A percentile compares a stretch with the other conserved stretches of the same genome.
Conservation (phyloP, 1,140 invertebrate species). For the Meloidogyne hapla region DNA sequence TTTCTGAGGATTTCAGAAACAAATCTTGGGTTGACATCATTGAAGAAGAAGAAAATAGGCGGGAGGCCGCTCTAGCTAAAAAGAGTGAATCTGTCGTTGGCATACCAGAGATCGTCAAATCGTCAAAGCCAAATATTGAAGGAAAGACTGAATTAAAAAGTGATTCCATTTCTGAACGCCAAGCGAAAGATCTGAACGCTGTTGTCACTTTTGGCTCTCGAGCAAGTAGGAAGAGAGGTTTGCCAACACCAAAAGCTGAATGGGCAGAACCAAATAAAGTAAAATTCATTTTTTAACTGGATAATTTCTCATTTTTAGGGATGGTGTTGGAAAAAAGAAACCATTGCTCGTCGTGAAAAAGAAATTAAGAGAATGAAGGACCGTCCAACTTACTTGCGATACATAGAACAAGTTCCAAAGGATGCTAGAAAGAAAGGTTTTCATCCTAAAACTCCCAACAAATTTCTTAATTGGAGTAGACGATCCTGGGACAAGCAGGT, state of each 20-base stretch:
- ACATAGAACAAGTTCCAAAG: constrained; percentile 11
- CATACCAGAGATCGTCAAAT: not conserved
- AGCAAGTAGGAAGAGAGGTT: not conserved
- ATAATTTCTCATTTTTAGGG: constrained; percentile 12
- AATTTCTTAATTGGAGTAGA: constrained; percentile 15
- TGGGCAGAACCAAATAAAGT: constrained; percentile 19
- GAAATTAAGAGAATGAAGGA: constrained; percentile 22
- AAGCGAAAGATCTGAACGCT: not conserved
- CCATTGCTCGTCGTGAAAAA: constrained; percentile 19
- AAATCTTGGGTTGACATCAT: constrained; percentile 24
- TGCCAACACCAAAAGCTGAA: not conserved
- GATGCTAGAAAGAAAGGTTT: not conserved
- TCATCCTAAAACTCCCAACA: constrained; percentile 21
- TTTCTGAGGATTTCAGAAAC: constrained; percentile 7
- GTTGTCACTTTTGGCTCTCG: not conserved
- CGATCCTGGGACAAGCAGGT: constrained; percentile 27
- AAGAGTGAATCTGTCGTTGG: not conserved
- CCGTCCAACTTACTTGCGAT: constrained; percentile 14
- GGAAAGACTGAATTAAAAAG: not conserved
- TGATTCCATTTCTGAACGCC: not conserved
- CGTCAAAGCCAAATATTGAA: not conserved
- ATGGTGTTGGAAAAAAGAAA: constrained; percentile 11
- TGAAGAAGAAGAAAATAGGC: constrained; percentile 22
- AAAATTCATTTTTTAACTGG: not conserved
- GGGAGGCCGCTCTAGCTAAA: not conserved